Evolutionary conservation across 2,888 invertebrate species (phyloP), one percentile per base, ranked within the genome.

Genomic region (Sphaerophoria taeniata): DNA sequence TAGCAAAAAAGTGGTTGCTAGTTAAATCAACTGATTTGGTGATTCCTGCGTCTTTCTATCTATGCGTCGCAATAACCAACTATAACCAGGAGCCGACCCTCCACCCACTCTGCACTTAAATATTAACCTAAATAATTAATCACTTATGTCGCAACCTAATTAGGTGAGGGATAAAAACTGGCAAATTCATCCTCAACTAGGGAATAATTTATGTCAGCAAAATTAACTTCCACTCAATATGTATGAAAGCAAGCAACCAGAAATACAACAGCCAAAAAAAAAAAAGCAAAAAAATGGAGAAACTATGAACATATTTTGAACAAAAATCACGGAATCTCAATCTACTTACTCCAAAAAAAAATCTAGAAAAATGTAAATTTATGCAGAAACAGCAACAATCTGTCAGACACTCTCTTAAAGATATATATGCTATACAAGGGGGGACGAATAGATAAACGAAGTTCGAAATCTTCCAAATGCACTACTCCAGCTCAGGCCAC

Each of bases 91-190:
- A 43, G 47, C 45, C 14, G 9, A n/a, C n/a, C n/a, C n/a, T n/a
- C 33, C 45, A 47, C 45, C 45, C 36, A 63, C 36, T 49, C 49
- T 49, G 24, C n/a, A 31, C 51, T 72, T 36, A 33, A 65, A 49
- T 34, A 73, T 45, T 36, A n/a, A n/a, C 31, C 36, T 39, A 49
- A 53, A 77, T 77, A 77, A 70, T 71, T 77, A 77, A 77, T 77
- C 39, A 77, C 61, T 61, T 47, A 12, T 71, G 55, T 55, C 39
- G 53, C 47, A 58, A 72, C 49, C 16, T 34, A 65, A 65, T 78
- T 78, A 73, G 55, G 47, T 58, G 60, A 65, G 53, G 49, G 67
- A 53, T 56, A 56, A 14, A 45, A 33, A 31, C 24, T 24, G 34
- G n/a, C 33, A 49, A 49, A 51, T 72, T 72, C 49, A 39, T 34